phyloP scores from a whole-genome alignment of 2,797 vertebrate species.

The Trematomus bernacchii region DNA sequence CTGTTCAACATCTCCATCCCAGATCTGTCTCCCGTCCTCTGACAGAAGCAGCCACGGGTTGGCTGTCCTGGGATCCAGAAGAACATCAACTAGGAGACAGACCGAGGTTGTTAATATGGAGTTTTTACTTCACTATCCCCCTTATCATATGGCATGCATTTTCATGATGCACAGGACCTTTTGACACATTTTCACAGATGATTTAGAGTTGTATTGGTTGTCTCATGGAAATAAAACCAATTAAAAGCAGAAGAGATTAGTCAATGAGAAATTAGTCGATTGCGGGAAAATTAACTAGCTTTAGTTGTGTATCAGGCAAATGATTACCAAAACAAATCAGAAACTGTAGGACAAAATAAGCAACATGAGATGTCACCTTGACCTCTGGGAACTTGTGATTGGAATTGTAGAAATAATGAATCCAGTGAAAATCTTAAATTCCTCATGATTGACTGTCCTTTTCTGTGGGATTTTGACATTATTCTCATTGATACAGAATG shows the following conservation, averaged over 20 bases:
- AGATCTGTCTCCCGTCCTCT: constrained; percentile 75
- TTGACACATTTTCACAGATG: too few species aligned
- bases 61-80: constrained; percentile 85
- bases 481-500: neutral
- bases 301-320: neutral
- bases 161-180: neutral
- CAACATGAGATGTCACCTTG: too few species aligned
- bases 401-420: too few species aligned
- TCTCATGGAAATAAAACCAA: too few species aligned
- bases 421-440: neutral
- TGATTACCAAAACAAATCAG: too few species aligned
- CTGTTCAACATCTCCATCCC: constrained; percentile 73
- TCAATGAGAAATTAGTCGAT: neutral
- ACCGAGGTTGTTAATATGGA: constrained; percentile 12
- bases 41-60: constrained; percentile 86
- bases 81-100: constrained; percentile 74
- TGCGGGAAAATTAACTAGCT: neutral
- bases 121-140: neutral
- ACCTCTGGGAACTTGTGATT: neutral
- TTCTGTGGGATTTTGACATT: neutral
- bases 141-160: neutral
- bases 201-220: too few species aligned
- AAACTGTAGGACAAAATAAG: too few species aligned
- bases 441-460: too few species aligned
- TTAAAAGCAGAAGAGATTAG: too few species aligned